These are phyloP conservation scores for Trogon melanurus DNA, from an alignment of 2,113 vertebrate genomes.

Conservation along the genomic window DNA sequence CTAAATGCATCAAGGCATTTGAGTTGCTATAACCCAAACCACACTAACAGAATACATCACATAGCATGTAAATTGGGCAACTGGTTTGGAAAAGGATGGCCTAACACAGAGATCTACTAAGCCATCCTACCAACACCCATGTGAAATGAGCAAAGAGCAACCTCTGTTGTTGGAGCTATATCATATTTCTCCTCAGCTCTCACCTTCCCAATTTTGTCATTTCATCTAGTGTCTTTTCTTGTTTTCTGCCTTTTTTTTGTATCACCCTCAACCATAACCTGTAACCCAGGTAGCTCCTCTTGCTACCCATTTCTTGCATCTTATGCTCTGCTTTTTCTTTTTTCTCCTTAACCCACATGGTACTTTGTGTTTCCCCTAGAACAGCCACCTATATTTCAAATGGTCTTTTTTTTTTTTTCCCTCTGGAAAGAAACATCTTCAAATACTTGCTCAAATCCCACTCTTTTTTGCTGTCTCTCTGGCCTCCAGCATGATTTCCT, in stretches of 20 bases:
- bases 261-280: not conserved
- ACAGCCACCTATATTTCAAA: not conserved
- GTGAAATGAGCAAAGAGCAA: not conserved
- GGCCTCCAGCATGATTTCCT: not conserved
- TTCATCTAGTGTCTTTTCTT: not conserved
- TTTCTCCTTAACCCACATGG: not conserved
- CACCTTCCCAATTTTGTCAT: not conserved
- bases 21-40: not conserved
- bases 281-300: not conserved
- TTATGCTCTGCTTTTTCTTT: not conserved
- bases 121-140: not conserved
- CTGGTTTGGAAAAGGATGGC: not conserved
- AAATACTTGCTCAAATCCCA: not conserved
- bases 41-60: not conserved
- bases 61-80: not conserved
- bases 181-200: not conserved
- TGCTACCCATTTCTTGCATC: not conserved
- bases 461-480: not conserved
- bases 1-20: not conserved
- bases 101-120: not conserved
- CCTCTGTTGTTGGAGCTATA: not conserved
- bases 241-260: not conserved
- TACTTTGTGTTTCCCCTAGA: not conserved
- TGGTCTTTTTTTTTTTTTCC: not conserved
- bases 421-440: not conserved